Percentiles rank a stretch among this genome's conserved stretches.
phyloP scores from a whole-genome alignment of 2,113 vertebrate species.

The Hippotragus niger region DNA sequence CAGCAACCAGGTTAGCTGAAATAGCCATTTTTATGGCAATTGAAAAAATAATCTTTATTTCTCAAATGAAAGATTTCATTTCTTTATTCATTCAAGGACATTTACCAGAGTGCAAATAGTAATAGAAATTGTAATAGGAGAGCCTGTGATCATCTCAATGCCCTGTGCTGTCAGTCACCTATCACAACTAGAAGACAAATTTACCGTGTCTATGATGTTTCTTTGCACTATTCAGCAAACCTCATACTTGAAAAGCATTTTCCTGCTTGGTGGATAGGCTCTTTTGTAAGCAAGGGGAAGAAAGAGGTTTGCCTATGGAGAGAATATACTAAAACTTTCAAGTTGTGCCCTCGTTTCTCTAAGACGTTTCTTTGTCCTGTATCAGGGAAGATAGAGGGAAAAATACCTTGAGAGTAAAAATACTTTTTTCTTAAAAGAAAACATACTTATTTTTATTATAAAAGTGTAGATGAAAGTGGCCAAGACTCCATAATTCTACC shows the following conservation, averaged over 20 bases:
- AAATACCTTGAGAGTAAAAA: slow-evolving; percentile 29
- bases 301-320: not conserved
- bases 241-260: not conserved
- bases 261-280: not conserved
- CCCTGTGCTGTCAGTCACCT: not conserved
- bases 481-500: not conserved
- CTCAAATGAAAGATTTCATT: not conserved
- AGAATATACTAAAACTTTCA: slow-evolving; percentile 3
- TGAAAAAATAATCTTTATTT: not conserved
- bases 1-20: not conserved
- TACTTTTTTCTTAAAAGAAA: slow-evolving; percentile 27
- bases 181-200: not conserved
- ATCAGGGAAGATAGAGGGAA: not conserved
- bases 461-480: not conserved
- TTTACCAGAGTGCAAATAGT: not conserved
- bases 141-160: not conserved
- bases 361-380: not conserved
- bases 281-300: not conserved
- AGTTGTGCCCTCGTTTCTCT: not conserved
- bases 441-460: not conserved
- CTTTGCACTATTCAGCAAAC: not conserved
- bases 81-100: not conserved
- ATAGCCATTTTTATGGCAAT: not conserved
- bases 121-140: not conserved
- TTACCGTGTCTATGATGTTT: not conserved